phyloP scores from a whole-genome alignment of 2,888 invertebrate genomes.

The Folsomia manolachei region DNA sequence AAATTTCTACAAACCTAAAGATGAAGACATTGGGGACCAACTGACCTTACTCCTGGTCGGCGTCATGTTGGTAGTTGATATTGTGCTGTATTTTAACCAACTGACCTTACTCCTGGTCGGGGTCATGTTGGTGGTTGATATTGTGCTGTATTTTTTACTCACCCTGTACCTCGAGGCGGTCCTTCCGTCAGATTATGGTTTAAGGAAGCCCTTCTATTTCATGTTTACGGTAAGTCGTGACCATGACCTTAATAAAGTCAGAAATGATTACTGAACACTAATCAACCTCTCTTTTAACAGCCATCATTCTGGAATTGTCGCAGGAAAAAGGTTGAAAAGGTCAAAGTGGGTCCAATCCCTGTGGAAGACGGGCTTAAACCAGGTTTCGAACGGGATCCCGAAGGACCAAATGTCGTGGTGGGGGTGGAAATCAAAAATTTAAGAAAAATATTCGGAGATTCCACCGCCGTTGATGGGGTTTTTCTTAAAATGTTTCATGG shows the following conservation, averaged over 20 bases:
- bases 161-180: conserved; percentile 64
- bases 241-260: too few species aligned
- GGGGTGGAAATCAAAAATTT: conserved; percentile 54
- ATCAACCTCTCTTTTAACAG: too few species aligned
- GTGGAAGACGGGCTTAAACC: too few species aligned
- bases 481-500: conserved; percentile 72
- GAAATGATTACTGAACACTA: too few species aligned
- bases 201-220: conserved; percentile 65
- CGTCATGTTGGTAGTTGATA: conserved; percentile 46
- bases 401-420: conserved; percentile 54
- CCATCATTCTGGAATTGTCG: too few species aligned
- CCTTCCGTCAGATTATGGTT: conserved; percentile 67
- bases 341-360: too few species aligned
- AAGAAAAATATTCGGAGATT: conserved; percentile 48
- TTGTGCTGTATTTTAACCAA: conserved; percentile 58
- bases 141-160: conserved; percentile 58
- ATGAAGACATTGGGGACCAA: too few species aligned
- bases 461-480: conserved; percentile 66
- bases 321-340: too few species aligned
- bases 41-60: background rate
- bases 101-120: background rate
- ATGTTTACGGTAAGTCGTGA: too few species aligned
- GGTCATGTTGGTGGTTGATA: conserved; percentile 45
- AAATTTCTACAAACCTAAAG: too few species aligned
- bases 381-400: conserved; percentile 54